Conservation (phyloP, 2,888 invertebrate species). For the Heliconius charithonia region DNA sequence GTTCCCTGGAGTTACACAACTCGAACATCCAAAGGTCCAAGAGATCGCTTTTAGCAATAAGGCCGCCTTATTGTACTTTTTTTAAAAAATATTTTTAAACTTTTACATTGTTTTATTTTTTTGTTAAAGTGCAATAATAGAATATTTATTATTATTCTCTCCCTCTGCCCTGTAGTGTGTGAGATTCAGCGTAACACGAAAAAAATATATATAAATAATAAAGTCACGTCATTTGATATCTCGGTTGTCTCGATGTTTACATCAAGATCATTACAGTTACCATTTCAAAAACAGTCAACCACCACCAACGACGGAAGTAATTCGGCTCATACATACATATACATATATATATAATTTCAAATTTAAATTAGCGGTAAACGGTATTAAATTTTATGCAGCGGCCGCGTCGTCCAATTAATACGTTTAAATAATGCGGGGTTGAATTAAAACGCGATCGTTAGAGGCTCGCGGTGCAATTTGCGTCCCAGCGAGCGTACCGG, state of each 20-base stretch:
- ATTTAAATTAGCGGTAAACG: constrained; percentile 48
- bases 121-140: no score
- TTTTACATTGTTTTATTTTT: no score
- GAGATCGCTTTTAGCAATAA: no score
- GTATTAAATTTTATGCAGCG: constrained; percentile 46
- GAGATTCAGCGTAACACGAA: not conserved
- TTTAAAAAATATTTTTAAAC: no score
- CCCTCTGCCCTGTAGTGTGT: not conserved
- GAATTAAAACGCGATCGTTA: constrained; percentile 46
- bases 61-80: no score
- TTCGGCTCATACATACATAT: constrained; percentile 3
- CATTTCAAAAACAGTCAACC: constrained; percentile 3
- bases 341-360: constrained; percentile 41
- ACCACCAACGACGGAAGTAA: constrained; percentile 26
- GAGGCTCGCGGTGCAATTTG: constrained; percentile 38
- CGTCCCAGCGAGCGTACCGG: constrained; percentile 23
- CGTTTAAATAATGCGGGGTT: constrained; percentile 45
- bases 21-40: no score
- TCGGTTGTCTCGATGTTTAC: not conserved
- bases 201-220: no score
- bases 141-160: no score
- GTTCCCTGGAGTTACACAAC: no score
- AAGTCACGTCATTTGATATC: not conserved
- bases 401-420: constrained; percentile 46
- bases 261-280: not conserved